These are phyloP conservation scores for Eupithecia abbreviata DNA, from an alignment of 2,888 invertebrate species.

Conservation along the genomic window DNA sequence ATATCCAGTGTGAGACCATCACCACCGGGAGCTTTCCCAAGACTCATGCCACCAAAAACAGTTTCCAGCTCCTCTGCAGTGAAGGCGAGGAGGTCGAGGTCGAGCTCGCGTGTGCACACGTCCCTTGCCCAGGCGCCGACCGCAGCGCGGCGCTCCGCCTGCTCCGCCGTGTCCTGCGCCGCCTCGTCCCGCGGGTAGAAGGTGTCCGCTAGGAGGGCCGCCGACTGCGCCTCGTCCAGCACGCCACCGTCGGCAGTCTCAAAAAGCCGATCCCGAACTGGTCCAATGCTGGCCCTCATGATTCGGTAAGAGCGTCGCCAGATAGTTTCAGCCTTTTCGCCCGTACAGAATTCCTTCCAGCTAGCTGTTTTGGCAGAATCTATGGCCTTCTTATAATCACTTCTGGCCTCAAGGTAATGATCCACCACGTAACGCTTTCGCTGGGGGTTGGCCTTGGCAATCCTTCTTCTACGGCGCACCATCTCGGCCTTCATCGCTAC, in stretches of 20 bases:
- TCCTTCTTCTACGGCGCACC: too few species aligned
- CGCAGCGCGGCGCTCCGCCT: background rate
- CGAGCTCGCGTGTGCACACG: background rate
- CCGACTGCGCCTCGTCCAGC: background rate
- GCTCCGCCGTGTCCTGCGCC: background rate
- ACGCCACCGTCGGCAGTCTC: background rate
- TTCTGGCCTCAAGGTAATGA: too few species aligned
- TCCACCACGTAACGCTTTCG: too few species aligned
- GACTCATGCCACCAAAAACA: too few species aligned
- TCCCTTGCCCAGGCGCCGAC: background rate
- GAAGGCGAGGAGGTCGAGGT: too few species aligned
- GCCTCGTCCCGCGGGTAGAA: background rate
- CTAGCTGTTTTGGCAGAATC: background rate
- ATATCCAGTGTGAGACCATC: too few species aligned
- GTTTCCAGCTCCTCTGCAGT: too few species aligned
- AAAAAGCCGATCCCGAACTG: background rate
- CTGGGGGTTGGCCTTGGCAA: too few species aligned
- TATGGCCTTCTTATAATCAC: too few species aligned
- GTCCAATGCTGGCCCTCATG: background rate
- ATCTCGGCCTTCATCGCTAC: background rate
- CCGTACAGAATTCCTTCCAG: constrained; percentile 13
- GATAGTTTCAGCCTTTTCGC: background rate
- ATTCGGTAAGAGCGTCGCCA: constrained; percentile 8
- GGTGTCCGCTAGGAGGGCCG: background rate
- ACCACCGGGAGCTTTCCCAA: too few species aligned